Percentiles rank a stretch among this genome's conserved stretches.
Evolutionary conservation across 2,113 vertebrate species (phyloP).

Genomic region (Anhinga anhinga): DNA sequence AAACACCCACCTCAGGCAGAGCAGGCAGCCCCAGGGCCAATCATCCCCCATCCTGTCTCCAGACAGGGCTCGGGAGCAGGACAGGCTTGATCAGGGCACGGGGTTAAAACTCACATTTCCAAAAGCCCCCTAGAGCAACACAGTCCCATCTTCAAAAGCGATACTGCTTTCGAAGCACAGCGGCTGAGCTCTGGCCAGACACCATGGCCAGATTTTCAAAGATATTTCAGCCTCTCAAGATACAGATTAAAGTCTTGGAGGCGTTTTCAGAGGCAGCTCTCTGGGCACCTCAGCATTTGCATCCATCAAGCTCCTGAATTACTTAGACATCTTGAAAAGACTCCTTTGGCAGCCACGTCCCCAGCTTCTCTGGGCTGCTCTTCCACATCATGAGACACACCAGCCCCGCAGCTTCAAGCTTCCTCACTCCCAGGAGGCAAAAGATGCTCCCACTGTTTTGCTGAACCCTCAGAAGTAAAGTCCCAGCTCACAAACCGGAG

Average conservation of each 20-base stretch:
- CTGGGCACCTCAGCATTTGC: neutral
- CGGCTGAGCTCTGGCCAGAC: neutral
- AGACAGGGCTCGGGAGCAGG: neutral
- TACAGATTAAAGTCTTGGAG: neutral
- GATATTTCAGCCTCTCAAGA: neutral
- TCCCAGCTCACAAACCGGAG: neutral
- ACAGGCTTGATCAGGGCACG: neutral
- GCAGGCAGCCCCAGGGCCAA: neutral
- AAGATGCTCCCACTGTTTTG: neutral
- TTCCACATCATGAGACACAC: accelerated
- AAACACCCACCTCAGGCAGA: neutral
- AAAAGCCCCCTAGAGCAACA: neutral
- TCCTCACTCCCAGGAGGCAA: neutral
- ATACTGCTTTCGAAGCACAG: neutral
- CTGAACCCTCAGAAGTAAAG: neutral
- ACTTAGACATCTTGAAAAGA: neutral
- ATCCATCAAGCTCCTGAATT: neutral
- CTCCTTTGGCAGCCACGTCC: neutral
- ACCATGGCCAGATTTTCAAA: neutral
- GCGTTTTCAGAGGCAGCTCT: neutral
- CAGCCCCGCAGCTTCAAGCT: neutral
- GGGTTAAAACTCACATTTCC: neutral
- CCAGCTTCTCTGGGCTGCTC: neutral
- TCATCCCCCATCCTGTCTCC: neutral
- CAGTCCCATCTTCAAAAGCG: neutral